Base-by-base conservation (phyloP, 37 sponge, comb jelly and placozoan genomes). In the Cliona cf. orientalis region DNA sequence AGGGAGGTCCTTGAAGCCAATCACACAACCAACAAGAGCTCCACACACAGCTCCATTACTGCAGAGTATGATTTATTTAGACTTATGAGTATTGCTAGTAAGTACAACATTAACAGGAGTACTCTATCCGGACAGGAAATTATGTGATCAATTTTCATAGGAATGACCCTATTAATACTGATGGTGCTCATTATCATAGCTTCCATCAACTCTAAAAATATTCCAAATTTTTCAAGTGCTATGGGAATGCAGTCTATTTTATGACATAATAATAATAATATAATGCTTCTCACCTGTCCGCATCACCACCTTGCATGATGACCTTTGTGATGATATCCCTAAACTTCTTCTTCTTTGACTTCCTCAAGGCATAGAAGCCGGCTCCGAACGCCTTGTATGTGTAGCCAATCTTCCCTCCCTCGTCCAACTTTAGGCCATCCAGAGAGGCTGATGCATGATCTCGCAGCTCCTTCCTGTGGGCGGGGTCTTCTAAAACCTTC, bases 21-120 rank as follows among this genome's bases (percentile, higher is more conserved):
- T 35, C 84, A 82, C 91, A 79, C 97, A 96, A 36, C 97, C 97
- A 59, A 96, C 37, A 45, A 96, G 82, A 68, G 97, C 97, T 3
- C 97, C 97, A 81, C 83, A 90, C 74, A 96, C 97, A 12, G 97
- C 83, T 5, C 87, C 94, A 80, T 96, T 96, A 42, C 93, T 92
- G 78, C 0, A n/a, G n/a, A n/a, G n/a, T n/a, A n/a, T n/a, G n/a
- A n/a, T n/a, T n/a, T n/a, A n/a, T n/a, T n/a, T n/a, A n/a, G n/a
- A n/a, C n/a, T n/a, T n/a, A n/a, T n/a, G n/a, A n/a, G n/a, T n/a
- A n/a, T n/a, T n/a, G n/a, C n/a, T n/a, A n/a, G n/a, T n/a, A n/a
- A n/a, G n/a, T n/a, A n/a, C n/a, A n/a, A n/a, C n/a, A n/a, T n/a
- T n/a, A n/a, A n/a, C n/a, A n/a, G n/a, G n/a, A n/a, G n/a, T n/a